These are phyloP conservation scores for Phymorhynchus buccinoides DNA, from an alignment of 1,140 invertebrate species.

Conservation along the genomic window DNA sequence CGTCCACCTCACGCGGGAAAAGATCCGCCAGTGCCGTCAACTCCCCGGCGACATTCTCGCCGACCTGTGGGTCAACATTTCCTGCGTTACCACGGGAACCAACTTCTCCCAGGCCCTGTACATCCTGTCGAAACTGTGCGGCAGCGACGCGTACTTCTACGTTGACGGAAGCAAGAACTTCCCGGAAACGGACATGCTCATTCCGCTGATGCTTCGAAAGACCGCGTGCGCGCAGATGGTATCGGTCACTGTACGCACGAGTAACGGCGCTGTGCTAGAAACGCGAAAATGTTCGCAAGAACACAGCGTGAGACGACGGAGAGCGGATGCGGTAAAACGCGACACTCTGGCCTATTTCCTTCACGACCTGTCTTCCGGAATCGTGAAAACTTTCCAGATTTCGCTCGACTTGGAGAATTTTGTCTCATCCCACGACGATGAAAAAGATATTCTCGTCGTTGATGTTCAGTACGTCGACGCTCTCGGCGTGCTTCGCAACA, in stretches of 20 bases:
- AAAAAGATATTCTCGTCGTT: conserved; percentile 45
- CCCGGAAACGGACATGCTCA: conserved; percentile 56
- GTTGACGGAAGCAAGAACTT: conserved; percentile 50
- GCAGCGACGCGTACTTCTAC: conserved; percentile 62
- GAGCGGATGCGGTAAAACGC: not conserved
- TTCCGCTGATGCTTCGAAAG: conserved; percentile 63
- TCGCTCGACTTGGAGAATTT: conserved; percentile 35
- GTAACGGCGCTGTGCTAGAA: conserved; percentile 51
- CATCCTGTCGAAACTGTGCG: conserved; percentile 61
- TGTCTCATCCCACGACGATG: conserved; percentile 13
- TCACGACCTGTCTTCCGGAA: conserved; percentile 58
- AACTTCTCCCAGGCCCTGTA: conserved; percentile 56
- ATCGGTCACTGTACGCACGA: conserved; percentile 45
- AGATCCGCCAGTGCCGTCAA: conserved; percentile 50
- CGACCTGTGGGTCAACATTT: conserved; percentile 61
- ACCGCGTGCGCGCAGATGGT: conserved; percentile 62
- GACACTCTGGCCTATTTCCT: conserved; percentile 53
- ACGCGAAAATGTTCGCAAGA: conserved; percentile 54
- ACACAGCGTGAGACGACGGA: conserved; percentile 49
- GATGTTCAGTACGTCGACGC: conserved; percentile 54
- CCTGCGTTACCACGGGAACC: conserved; percentile 59
- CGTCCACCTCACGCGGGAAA: conserved; percentile 57
- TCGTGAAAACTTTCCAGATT: conserved; percentile 53
- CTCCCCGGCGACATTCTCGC: conserved; percentile 49
- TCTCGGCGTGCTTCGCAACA: conserved; percentile 40